A percentile compares a stretch with the other conserved stretches of the same genome.
Evolutionary conservation across 2,888 invertebrate genomes (phyloP).

Genomic region (Aphodius sticticus): DNA sequence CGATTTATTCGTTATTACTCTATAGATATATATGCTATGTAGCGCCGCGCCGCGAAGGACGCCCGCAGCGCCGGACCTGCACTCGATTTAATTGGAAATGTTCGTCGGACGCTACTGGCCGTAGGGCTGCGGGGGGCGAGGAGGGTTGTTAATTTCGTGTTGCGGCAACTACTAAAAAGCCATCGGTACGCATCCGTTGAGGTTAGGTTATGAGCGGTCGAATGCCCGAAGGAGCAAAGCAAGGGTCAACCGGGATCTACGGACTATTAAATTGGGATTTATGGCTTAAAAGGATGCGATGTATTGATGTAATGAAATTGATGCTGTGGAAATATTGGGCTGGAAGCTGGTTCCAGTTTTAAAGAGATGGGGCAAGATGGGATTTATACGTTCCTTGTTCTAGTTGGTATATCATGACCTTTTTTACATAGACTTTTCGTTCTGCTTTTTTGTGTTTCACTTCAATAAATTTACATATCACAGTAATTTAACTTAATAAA

Average conservation of each 20-base stretch:
- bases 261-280: background rate
- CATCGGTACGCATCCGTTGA: background rate
- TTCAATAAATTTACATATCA: no score
- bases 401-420: no score
- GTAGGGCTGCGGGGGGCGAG: background rate
- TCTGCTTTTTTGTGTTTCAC: no score
- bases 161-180: constrained; percentile 15
- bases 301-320: background rate
- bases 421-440: no score
- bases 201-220: background rate
- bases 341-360: no score
- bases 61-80: constrained; percentile 13
- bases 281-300: background rate
- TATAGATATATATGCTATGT: background rate
- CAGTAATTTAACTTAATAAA: no score
- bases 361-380: no score
- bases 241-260: constrained; percentile 6
- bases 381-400: no score
- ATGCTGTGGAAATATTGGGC: background rate
- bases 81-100: constrained; percentile 22
- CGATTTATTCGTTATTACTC: constrained; percentile 23
- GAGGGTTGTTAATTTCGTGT: constrained; percentile 15
- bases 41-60: background rate
- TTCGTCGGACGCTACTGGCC: background rate
- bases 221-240: background rate